phyloP scores from a whole-genome alignment of 2,113 vertebrate genomes.

The Rhea americana region DNA sequence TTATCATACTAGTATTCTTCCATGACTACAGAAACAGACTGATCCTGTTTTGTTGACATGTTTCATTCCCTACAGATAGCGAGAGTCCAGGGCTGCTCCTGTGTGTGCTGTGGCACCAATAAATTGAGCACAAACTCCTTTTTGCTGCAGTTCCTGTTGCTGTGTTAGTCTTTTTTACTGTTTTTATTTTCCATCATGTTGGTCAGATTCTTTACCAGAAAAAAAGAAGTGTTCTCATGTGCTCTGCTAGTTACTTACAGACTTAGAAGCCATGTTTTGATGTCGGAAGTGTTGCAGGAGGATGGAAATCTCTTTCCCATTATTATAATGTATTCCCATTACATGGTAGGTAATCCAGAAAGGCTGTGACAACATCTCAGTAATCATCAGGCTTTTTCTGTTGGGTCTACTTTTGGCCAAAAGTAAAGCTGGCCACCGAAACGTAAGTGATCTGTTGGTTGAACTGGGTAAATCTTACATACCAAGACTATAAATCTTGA shows the following conservation, averaged over 20 bases:
- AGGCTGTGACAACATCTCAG: not conserved
- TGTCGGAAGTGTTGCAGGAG: not conserved
- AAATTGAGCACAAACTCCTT: not conserved
- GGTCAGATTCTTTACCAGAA: not conserved
- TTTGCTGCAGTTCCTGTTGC: not conserved
- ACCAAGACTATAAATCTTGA: not conserved
- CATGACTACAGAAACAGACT: constrained; percentile 47
- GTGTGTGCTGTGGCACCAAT: not conserved
- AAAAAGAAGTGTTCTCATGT: not conserved
- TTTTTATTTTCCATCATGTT: not conserved
- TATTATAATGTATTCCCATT: not conserved
- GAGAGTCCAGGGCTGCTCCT: not conserved
- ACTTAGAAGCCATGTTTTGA: not conserved
- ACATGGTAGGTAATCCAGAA: not conserved
- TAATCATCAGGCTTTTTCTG: not conserved
- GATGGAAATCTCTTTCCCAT: not conserved
- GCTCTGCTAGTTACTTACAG: not conserved
- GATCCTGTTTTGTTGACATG: constrained; percentile 30
- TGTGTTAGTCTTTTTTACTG: not conserved
- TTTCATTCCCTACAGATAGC: constrained; percentile 35
- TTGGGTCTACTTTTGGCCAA: not conserved
- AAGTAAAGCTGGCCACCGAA: not conserved
- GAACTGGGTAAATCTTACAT: not conserved
- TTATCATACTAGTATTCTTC: constrained; percentile 51
- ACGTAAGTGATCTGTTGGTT: not conserved